Conservation (phyloP, 2,113 vertebrate species). For the Stomatorhinus ivindoensis region DNA sequence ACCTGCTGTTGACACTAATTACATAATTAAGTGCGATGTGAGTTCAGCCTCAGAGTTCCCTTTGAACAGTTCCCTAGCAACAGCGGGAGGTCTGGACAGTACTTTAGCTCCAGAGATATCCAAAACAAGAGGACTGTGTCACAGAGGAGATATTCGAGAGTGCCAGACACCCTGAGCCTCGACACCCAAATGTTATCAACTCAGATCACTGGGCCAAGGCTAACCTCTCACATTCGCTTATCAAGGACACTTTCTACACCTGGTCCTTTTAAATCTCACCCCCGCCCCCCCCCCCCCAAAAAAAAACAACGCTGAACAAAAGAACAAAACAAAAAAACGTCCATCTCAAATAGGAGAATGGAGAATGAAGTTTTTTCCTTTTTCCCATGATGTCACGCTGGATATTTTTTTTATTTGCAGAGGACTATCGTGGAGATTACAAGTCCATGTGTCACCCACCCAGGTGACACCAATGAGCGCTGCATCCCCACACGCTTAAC, state of each 20-base stretch:
- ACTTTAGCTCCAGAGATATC: not conserved
- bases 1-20: conserved; percentile 21
- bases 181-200: not conserved
- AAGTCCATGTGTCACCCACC: not conserved
- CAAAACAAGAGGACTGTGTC: not conserved
- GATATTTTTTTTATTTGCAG: not conserved
- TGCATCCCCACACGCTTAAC: not conserved
- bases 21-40: conserved; percentile 13
- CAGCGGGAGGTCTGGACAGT: conserved; percentile 17
- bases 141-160: not conserved
- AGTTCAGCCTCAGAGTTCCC: not conserved
- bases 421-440: not conserved
- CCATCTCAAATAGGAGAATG: not conserved
- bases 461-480: not conserved
- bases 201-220: not conserved
- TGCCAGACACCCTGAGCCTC: not conserved
- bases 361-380: not conserved
- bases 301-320: not conserved
- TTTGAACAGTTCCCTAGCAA: conserved; percentile 22
- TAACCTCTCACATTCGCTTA: not conserved
- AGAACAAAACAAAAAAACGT: not conserved
- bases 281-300: no score
- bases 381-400: not conserved
- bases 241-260: not conserved
- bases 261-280: not conserved